phyloP scores from a whole-genome alignment of 2,888 invertebrate species.

The Chironomus tentans region DNA sequence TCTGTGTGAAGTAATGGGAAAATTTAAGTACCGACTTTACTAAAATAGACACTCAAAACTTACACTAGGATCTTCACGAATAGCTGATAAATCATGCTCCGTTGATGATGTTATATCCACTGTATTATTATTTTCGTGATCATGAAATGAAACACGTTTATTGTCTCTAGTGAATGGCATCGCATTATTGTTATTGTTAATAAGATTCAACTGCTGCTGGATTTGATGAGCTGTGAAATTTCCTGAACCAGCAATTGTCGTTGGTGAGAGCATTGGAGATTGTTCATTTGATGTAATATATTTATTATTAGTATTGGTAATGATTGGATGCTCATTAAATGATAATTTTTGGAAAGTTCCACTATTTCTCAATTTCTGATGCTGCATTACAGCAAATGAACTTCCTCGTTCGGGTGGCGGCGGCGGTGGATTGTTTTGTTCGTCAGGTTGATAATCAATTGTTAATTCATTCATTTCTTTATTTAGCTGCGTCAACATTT shows the following conservation, averaged over 20 bases:
- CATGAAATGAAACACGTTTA: conserved; percentile 71
- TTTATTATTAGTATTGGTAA: conserved; percentile 7
- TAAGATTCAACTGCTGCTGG: conserved; percentile 23
- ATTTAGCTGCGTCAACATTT: conserved; percentile 36
- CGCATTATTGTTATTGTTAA: conserved; percentile 18
- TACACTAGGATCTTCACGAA: conserved; percentile 75
- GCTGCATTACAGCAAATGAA: conserved; percentile 22
- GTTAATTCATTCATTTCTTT: conserved; percentile 37
- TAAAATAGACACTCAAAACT: conserved; percentile 39
- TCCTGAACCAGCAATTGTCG: neutral
- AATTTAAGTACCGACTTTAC: conserved; percentile 24
- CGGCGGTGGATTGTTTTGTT: conserved; percentile 45
- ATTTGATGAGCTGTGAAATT: conserved; percentile 16
- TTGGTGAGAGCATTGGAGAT: conserved; percentile 16
- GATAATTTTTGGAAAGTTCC: conserved; percentile 12
- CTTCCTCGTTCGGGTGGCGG: conserved; percentile 82
- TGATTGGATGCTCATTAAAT: conserved; percentile 21
- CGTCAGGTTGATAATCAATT: conserved; percentile 28
- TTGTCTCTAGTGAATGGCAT: conserved; percentile 35
- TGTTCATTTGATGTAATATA: conserved; percentile 5
- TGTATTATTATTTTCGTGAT: conserved; percentile 45
- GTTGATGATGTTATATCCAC: no score
- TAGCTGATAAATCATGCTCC: conserved; percentile 40
- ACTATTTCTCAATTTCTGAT: conserved; percentile 13
- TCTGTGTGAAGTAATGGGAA: conserved; percentile 45